Conservation (phyloP, 2,113 vertebrate species). For the Mesitornis unicolor region DNA sequence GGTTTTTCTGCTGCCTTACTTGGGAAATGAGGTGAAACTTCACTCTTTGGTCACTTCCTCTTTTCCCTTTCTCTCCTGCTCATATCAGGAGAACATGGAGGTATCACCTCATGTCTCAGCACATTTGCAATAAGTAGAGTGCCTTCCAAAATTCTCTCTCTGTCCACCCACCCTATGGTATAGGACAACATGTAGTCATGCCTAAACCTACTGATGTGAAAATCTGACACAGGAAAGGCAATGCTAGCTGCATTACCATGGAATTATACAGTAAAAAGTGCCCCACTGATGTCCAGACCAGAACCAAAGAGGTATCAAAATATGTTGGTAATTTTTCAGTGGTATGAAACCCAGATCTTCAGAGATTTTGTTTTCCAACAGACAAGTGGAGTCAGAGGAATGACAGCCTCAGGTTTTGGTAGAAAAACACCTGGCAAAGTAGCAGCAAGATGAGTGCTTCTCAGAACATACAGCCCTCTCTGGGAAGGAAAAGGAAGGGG, state of each 20-base stretch:
- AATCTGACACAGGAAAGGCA: background rate
- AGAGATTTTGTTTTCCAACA: background rate
- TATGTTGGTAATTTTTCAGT: background rate
- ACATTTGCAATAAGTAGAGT: background rate
- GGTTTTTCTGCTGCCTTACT: background rate
- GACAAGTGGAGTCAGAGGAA: background rate
- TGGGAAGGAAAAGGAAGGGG: background rate
- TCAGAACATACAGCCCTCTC: background rate
- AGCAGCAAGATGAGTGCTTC: background rate
- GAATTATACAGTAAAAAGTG: background rate
- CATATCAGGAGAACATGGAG: background rate
- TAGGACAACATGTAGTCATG: background rate
- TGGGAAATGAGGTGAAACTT: background rate
- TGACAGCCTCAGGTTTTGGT: background rate
- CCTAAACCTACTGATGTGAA: background rate
- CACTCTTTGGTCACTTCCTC: background rate
- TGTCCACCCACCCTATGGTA: background rate
- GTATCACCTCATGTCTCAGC: background rate
- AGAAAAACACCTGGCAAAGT: background rate
- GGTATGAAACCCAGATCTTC: background rate
- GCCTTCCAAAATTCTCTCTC: background rate
- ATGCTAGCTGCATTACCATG: rapidly evolving
- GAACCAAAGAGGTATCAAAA: background rate
- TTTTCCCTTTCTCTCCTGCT: background rate
- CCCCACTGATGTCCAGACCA: background rate